Percentiles rank a stretch among this genome's conserved stretches.
These are phyloP conservation scores for Palythoa grandis DNA, from an alignment of 92 coral and sea anemone genomes.

Conservation along the genomic window DNA sequence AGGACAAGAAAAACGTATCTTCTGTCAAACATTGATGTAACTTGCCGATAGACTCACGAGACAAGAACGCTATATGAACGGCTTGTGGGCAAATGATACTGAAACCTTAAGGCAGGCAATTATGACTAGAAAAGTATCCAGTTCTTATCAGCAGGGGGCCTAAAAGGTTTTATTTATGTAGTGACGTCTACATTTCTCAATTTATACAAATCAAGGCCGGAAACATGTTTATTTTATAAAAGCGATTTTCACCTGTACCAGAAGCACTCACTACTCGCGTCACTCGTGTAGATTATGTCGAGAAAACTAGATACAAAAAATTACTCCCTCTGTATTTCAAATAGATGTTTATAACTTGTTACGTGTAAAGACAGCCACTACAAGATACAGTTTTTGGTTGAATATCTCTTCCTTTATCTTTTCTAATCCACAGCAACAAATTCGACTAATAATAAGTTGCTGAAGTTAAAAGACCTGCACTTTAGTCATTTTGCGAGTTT, in stretches of 20 bases:
- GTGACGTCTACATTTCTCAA: slow-evolving; percentile 19
- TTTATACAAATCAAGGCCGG: slow-evolving; percentile 37
- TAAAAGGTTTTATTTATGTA: not conserved
- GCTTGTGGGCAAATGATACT: not conserved
- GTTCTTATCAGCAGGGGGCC: slow-evolving; percentile 21
- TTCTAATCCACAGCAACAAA: not conserved
- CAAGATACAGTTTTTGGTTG: not conserved
- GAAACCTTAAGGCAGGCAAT: not conserved
- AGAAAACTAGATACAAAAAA: not conserved
- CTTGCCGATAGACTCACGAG: not conserved
- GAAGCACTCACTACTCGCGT: not conserved
- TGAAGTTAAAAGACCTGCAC: not conserved
- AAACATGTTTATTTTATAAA: slow-evolving; percentile 47
- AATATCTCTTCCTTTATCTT: not conserved
- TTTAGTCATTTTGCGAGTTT: not conserved
- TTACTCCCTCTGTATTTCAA: slow-evolving; percentile 15
- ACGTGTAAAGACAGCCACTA: not conserved
- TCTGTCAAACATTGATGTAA: slow-evolving; percentile 1
- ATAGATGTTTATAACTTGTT: slow-evolving; percentile 3
- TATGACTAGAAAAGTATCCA: slow-evolving; percentile 15
- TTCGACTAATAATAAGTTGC: not conserved
- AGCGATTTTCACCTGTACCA: slow-evolving; percentile 3
- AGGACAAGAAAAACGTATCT: not conserved
- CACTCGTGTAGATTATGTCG: not conserved
- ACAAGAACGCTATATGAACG: not conserved